Conservation (phyloP, 2,888 invertebrate genomes). For the Mimachlamys varia region DNA sequence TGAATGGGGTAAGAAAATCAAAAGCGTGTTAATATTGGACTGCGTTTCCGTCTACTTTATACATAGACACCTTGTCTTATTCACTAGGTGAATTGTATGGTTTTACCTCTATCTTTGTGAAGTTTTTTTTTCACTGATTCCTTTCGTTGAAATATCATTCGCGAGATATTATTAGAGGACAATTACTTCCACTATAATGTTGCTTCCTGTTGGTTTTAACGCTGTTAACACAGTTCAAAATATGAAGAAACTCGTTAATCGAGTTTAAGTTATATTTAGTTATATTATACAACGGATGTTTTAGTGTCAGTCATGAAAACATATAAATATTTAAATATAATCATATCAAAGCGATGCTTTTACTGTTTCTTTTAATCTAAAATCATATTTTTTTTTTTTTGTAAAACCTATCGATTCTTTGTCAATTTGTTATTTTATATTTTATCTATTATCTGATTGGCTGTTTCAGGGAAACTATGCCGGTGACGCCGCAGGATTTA, state of each 20-base stretch:
- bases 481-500: constrained; percentile 83
- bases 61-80: neutral
- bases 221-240: neutral
- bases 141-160: neutral
- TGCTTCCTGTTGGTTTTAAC: neutral
- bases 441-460: neutral
- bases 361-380: too few species aligned
- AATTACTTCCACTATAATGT: neutral
- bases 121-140: neutral
- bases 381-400: too few species aligned
- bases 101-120: neutral
- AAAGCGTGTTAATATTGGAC: neutral
- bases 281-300: too few species aligned
- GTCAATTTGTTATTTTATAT: too few species aligned
- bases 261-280: too few species aligned
- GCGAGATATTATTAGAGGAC: neutral
- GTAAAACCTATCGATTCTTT: too few species aligned
- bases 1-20: constrained; percentile 86
- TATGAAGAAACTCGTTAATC: neutral
- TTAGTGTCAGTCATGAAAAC: too few species aligned
- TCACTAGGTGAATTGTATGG: neutral
- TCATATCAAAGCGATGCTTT: too few species aligned
- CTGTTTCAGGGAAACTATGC: constrained; percentile 82
- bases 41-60: neutral
- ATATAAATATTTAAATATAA: too few species aligned